A percentile compares a stretch with the other conserved stretches of the same genome.
These are phyloP conservation scores for Mohoua ochrocephala DNA, from an alignment of 2,113 vertebrate species.

Conservation along the genomic window DNA sequence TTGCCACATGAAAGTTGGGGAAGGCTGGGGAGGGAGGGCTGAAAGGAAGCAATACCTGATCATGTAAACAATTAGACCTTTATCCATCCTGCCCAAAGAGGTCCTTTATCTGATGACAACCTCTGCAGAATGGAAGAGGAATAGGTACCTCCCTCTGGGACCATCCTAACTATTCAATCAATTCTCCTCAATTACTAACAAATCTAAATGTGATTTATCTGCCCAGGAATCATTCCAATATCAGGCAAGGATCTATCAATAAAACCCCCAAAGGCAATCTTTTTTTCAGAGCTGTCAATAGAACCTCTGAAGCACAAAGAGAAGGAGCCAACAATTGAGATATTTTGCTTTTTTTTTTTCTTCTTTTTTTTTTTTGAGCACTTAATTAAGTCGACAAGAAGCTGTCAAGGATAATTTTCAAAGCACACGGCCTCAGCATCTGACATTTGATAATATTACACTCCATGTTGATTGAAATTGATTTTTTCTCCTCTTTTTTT, in stretches of 20 bases:
- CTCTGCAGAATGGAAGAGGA: slow-evolving; percentile 64
- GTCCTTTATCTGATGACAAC: slow-evolving; percentile 69
- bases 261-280: slow-evolving; percentile 91
- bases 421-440: slow-evolving; percentile 85
- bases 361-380: slow-evolving; percentile 76
- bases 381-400: slow-evolving; percentile 99
- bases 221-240: slow-evolving; percentile 98
- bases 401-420: slow-evolving; percentile 99
- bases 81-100: slow-evolving; percentile 47
- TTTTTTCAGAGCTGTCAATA: slow-evolving; percentile 94
- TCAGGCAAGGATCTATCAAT: slow-evolving; percentile 90
- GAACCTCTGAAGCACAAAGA: slow-evolving; percentile 84
- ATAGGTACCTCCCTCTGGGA: slow-evolving; percentile 72
- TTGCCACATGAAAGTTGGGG: neutral
- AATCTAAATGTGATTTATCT: slow-evolving; percentile 99
- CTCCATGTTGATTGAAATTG: slow-evolving; percentile 99
- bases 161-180: slow-evolving; percentile 85
- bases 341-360: slow-evolving; percentile 76
- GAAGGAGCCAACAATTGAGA: slow-evolving; percentile 84
- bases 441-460: slow-evolving; percentile 99
- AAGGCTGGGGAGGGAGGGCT: neutral
- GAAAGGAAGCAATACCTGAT: slow-evolving; percentile 54
- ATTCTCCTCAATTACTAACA: slow-evolving; percentile 98
- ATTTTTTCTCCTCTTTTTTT: slow-evolving; percentile 74
- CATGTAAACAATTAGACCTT: slow-evolving; percentile 72